These are phyloP conservation scores for Cyaniris semiargus DNA, from an alignment of 2,888 invertebrate species.

Conservation along the genomic window DNA sequence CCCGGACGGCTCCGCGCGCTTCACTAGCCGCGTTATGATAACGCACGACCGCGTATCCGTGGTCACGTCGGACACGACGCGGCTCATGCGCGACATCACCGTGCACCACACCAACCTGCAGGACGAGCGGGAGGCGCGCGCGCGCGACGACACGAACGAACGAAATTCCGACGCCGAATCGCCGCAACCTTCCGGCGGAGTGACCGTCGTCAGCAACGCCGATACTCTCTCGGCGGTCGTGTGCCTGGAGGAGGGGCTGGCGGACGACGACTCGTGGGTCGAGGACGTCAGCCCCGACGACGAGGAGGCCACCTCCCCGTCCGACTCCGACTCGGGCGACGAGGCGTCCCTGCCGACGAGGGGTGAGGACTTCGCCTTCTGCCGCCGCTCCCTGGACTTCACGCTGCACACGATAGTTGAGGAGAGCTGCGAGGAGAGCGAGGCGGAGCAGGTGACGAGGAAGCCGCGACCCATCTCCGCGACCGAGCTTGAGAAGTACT, in stretches of 20 bases:
- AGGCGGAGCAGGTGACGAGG: slow-evolving; percentile 84
- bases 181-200: slow-evolving; percentile 78
- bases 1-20: slow-evolving; percentile 84
- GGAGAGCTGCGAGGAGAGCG: slow-evolving; percentile 96
- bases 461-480: slow-evolving; percentile 86
- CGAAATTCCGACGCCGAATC: slow-evolving; percentile 71
- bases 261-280: slow-evolving; percentile 95
- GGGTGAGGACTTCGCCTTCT: slow-evolving; percentile 90
- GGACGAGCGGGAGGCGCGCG: slow-evolving; percentile 64
- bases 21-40: slow-evolving; percentile 94
- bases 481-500: slow-evolving; percentile 94
- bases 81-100: slow-evolving; percentile 83
- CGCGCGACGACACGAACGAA: slow-evolving; percentile 64
- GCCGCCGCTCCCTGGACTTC: slow-evolving; percentile 91
- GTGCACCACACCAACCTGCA: slow-evolving; percentile 85
- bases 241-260: slow-evolving; percentile 91
- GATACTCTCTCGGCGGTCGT: slow-evolving; percentile 86
- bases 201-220: slow-evolving; percentile 85
- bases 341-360: slow-evolving; percentile 85
- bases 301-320: slow-evolving; percentile 85
- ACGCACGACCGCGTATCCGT: slow-evolving; percentile 90
- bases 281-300: slow-evolving; percentile 92
- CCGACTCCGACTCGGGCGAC: slow-evolving; percentile 85
- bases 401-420: slow-evolving; percentile 96
- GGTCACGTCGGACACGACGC: slow-evolving; percentile 88